Percentiles rank a stretch among this genome's conserved stretches.
phyloP scores from a whole-genome alignment of 2,888 invertebrate species.

The Coenonympha glycerion region DNA sequence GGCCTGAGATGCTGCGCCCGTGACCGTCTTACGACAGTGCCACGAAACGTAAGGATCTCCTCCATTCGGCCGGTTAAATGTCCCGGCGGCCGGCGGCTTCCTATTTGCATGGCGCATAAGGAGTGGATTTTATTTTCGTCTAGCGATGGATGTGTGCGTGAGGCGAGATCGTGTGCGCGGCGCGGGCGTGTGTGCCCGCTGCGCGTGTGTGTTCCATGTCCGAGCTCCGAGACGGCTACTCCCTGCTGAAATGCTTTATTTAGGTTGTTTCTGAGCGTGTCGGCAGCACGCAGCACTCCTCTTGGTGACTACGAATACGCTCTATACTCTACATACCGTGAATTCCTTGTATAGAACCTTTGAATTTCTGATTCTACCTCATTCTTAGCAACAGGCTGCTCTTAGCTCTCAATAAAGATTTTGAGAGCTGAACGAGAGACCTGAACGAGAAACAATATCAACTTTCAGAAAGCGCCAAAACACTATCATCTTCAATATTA shows the following conservation, averaged over 20 bases:
- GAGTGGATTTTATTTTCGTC: constrained; percentile 75
- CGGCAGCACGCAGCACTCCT: constrained; percentile 40
- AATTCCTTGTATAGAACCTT: too few relatives aligned
- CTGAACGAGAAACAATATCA: too few relatives aligned
- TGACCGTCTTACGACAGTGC: constrained; percentile 73
- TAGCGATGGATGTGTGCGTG: constrained; percentile 63
- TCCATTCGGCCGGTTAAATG: constrained; percentile 58
- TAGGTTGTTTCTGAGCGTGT: constrained; percentile 65
- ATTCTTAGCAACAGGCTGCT: too few relatives aligned
- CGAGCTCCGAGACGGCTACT: constrained; percentile 58
- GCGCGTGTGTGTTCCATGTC: constrained; percentile 42
- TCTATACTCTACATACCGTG: too few relatives aligned
- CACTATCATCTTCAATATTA: too few relatives aligned
- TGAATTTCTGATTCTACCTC: too few relatives aligned
- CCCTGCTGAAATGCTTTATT: constrained; percentile 68
- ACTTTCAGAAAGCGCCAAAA: too few relatives aligned
- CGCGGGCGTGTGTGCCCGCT: constrained; percentile 37
- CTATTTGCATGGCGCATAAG: constrained; percentile 74
- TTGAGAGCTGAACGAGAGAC: too few relatives aligned
- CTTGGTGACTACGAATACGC: constrained; percentile 34
- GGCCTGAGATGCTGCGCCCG: constrained; percentile 72
- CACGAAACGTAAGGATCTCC: constrained; percentile 74
- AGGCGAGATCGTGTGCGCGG: constrained; percentile 31
- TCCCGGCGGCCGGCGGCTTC: constrained; percentile 63
- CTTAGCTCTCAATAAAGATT: too few relatives aligned